phyloP scores from a whole-genome alignment of 2,888 invertebrate genomes.

The Cryptus armator region DNA sequence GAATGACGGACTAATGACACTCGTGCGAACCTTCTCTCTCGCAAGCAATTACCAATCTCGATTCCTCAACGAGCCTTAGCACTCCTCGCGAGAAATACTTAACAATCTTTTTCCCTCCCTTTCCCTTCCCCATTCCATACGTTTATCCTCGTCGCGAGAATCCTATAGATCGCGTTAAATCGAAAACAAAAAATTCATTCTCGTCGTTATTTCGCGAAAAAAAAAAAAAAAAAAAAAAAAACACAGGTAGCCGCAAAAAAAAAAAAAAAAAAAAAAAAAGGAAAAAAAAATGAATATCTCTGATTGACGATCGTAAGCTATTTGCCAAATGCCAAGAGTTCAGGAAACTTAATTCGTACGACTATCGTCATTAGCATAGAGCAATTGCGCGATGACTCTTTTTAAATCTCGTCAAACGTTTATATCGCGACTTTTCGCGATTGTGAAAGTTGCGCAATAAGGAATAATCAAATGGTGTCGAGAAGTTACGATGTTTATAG shows the following conservation, averaged over 20 bases:
- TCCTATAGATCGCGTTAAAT: too few relatives aligned
- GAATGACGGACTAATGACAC: slow-evolving; percentile 33
- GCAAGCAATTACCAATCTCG: slow-evolving; percentile 41
- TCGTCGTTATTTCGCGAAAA: not conserved
- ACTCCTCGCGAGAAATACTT: slow-evolving; percentile 9
- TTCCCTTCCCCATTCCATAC: not conserved
- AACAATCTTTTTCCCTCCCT: not conserved
- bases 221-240: not conserved
- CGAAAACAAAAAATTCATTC: too few relatives aligned
- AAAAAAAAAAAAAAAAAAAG: not conserved
- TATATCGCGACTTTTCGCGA: slow-evolving; percentile 13
- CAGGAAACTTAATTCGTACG: slow-evolving; percentile 29
- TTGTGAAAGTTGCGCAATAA: slow-evolving; percentile 16
- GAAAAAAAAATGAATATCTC: not conserved
- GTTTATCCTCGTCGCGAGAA: not conserved
- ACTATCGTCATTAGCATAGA: slow-evolving; percentile 28
- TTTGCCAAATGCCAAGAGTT: slow-evolving; percentile 62
- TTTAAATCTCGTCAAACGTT: not conserved
- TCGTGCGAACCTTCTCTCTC: slow-evolving; percentile 35
- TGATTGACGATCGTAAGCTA: slow-evolving; percentile 13
- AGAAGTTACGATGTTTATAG: not conserved
- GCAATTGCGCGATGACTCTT: slow-evolving; percentile 11
- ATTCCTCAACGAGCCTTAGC: slow-evolving; percentile 28
- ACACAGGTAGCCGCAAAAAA: not conserved
- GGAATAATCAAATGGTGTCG: not conserved